Base-by-base conservation (phyloP, 2,888 invertebrate genomes). In the Sinotaia quadrata region DNA sequence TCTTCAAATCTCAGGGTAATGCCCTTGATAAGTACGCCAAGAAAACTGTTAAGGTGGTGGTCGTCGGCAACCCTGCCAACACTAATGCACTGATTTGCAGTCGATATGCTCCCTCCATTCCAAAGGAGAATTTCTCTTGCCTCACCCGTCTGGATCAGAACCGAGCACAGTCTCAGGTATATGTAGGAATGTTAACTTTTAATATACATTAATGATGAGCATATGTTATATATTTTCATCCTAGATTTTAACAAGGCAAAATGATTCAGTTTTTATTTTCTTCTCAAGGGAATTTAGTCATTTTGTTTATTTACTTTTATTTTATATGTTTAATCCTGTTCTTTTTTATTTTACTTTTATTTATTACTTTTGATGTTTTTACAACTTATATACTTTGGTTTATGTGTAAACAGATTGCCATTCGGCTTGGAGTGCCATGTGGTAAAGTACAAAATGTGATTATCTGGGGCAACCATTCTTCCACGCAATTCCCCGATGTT, bases 391-490 rank as follows among this genome's bases (percentile, higher is more conserved):
- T 27, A 31, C 12, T 31, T 49, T 62, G n/a, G n/a, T 59, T 37
- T 62, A 34, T 49, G 15, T 15, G 12, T 33, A 2, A 74, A 52
- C 77, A 90, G 89, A 87, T 91, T 82, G 90, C 90, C 33, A 77
- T 80, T 3, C 83, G 86, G 56, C 75, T 90, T 21, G 89, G 89
- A n/a, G 84, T 90, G 15, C 78, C 90, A 5, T 74, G 72, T 37
- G 91, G 92, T 72, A 91, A 93, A 84, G 94, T 98, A 0, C 92
- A 92, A 83, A 97, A 97, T 87, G 93, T 97, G 21, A 94, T 97
- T 73, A 98, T 99, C 87, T 99, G 99, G 99, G 99, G 99, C 56
- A 99, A 99, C 89, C 99, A 99, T 89, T 98, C 98, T 0, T 95
- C 96, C 5, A 99, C 99, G 10, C 98, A 99, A 90, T 98, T 94